Evolutionary conservation across 2,113 vertebrate species (phyloP), one percentile per base, ranked within the genome.

Genomic region (Pao palembangensis): DNA sequence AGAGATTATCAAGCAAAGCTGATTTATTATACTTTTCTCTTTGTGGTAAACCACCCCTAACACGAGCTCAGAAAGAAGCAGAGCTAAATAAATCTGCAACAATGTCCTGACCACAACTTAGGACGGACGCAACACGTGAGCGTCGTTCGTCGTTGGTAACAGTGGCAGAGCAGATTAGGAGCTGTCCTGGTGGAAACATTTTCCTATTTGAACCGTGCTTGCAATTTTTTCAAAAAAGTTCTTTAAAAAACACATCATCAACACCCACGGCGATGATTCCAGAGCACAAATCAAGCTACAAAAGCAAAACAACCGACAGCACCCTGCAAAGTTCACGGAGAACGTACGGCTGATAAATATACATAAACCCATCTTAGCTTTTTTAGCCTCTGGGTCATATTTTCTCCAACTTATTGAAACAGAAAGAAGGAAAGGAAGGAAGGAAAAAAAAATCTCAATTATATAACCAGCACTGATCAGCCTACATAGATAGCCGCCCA

Each of bases 1-100:
- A 76, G 70, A 88, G 88, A 90, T 91, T 90, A 92, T 78, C 85
- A 78, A 75, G n/a, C 66, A 88, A 88, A 88, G 79, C 88, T 85
- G 83, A 83, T 84, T 86, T 81, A 88, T 86, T 82, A 86, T 79
- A 76, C 62, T 44, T 78, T 79, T 86, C 74, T 78, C 75, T 77
- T 83, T 11, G 76, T 67, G 15, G 50, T 73, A 71, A 86, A 71
- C 77, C 80, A 78, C 79, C 79, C 56, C 75, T 46, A 86, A 86
- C 71, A 73, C 70, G 73, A 68, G 61, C 16, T 79, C 59, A 49
- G 50, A 61, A 67, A 74, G 58, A 71, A 61, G 28, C 19, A 23
- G 56, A 18, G 51, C 16, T n/a, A 21, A 11, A 48, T 15, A 63
- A 56, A 34, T n/a, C 57, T 21, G 23, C 10, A 46, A 25, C 60